Evolutionary conservation across 2,113 vertebrate species (phyloP).

Genomic region (Lepus europaeus): DNA sequence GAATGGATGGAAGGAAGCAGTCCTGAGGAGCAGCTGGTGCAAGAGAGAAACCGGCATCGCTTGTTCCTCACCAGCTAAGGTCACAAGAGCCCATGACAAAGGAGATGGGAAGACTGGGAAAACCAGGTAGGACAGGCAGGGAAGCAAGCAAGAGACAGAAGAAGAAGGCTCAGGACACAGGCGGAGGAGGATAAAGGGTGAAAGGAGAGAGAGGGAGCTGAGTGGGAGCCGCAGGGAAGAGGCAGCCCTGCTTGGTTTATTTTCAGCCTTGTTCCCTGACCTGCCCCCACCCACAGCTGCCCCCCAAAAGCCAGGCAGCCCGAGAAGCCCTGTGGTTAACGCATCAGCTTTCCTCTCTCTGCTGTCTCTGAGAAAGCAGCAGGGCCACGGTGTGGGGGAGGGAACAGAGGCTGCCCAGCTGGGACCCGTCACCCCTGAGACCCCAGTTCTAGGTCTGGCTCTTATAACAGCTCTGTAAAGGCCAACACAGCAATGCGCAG

Average conservation of each 20-base stretch:
- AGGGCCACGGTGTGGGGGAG: constrained; percentile 40
- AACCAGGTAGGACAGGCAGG: not conserved
- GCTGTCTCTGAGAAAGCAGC: constrained; percentile 16
- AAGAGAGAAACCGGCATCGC: not conserved
- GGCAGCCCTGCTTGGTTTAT: constrained; percentile 84
- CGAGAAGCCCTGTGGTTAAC: constrained; percentile 64
- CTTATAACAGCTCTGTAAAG: constrained; percentile 46
- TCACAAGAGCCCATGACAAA: constrained; percentile 40
- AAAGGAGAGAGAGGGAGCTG: not conserved
- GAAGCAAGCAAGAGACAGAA: not conserved
- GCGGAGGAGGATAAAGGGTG: constrained; percentile 23
- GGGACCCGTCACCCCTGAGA: constrained; percentile 71
- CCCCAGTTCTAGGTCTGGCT: constrained; percentile 64
- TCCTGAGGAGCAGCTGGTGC: not conserved
- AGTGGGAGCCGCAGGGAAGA: constrained; percentile 58
- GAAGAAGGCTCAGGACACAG: not conserved
- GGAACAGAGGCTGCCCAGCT: constrained; percentile 46
- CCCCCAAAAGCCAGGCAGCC: constrained; percentile 80
- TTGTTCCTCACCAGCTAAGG: constrained; percentile 36
- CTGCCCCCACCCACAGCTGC: constrained; percentile 78
- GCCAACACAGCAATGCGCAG: constrained; percentile 75
- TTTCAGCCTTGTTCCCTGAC: constrained; percentile 85
- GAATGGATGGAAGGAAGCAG: not conserved
- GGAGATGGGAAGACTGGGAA: not conserved
- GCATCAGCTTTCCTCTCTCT: constrained; percentile 48